Evolutionary conservation across 2,797 vertebrate genomes (phyloP).

Genomic region (Anomalospiza imberbis): DNA sequence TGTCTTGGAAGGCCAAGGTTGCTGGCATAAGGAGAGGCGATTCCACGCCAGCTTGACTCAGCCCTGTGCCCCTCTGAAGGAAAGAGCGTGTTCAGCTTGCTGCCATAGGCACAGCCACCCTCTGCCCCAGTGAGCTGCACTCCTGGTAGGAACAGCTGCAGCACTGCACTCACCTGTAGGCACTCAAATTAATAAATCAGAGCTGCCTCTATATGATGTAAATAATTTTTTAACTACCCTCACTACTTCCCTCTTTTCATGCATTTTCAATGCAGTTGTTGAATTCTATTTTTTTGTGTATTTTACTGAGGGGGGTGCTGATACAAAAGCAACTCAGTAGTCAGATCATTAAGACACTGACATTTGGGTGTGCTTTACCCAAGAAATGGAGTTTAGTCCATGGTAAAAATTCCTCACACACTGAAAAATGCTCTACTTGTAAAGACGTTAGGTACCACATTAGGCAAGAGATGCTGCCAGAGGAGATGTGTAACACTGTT

Average conservation of each 20-base stretch:
- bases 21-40: not conserved
- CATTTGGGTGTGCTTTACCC: not conserved
- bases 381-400: not conserved
- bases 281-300: not conserved
- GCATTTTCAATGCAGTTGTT: not conserved
- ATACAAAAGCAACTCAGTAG: not conserved
- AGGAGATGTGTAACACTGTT: not conserved
- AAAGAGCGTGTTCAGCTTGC: not conserved
- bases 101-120: accelerated
- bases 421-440: not conserved
- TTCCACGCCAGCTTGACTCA: not conserved
- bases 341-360: not conserved
- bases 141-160: accelerated
- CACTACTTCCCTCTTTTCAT: not conserved
- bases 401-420: not conserved
- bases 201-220: not conserved
- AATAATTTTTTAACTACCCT: not conserved
- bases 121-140: not conserved
- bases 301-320: not conserved
- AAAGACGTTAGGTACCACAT: not conserved
- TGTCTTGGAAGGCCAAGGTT: not conserved
- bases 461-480: not conserved
- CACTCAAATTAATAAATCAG: not conserved
- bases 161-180: not conserved
- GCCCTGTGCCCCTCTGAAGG: not conserved